phyloP scores from a whole-genome alignment of 2,113 vertebrate genomes.

The Indri indri region DNA sequence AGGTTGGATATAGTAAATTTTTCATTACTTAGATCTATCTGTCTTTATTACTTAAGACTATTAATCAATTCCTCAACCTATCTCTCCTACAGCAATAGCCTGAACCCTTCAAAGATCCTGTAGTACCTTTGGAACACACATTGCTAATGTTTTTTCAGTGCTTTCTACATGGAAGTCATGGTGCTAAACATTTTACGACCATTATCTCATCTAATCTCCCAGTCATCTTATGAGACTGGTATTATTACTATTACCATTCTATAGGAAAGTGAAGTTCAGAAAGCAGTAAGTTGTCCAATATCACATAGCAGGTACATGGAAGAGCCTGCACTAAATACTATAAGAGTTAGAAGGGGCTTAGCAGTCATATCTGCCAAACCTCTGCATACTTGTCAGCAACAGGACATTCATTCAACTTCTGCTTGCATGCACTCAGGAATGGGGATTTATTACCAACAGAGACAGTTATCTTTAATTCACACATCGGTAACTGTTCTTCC shows the following conservation, averaged over 20 bases:
- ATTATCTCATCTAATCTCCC: not conserved
- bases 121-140: not conserved
- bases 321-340: not conserved
- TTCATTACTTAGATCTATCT: not conserved
- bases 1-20: not conserved
- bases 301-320: not conserved
- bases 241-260: not conserved
- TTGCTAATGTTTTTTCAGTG: not conserved
- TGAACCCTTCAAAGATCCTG: not conserved
- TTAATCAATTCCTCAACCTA: not conserved
- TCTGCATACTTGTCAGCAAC: not conserved
- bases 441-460: not conserved
- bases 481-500: slow-evolving; percentile 1
- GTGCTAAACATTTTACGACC: not conserved
- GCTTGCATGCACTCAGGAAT: not conserved
- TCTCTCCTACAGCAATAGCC: not conserved
- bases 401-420: not conserved
- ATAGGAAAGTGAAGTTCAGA: not conserved
- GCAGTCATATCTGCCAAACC: not conserved
- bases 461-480: slow-evolving; percentile 5
- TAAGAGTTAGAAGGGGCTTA: not conserved
- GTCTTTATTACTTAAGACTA: not conserved
- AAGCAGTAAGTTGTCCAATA: not conserved
- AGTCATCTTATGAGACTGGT: not conserved
- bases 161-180: not conserved